Percentiles rank a stretch among this genome's conserved stretches.
These are phyloP conservation scores for Caenorhabditis afra DNA, from an alignment of 2,888 invertebrate genomes.

Conservation along the genomic window DNA sequence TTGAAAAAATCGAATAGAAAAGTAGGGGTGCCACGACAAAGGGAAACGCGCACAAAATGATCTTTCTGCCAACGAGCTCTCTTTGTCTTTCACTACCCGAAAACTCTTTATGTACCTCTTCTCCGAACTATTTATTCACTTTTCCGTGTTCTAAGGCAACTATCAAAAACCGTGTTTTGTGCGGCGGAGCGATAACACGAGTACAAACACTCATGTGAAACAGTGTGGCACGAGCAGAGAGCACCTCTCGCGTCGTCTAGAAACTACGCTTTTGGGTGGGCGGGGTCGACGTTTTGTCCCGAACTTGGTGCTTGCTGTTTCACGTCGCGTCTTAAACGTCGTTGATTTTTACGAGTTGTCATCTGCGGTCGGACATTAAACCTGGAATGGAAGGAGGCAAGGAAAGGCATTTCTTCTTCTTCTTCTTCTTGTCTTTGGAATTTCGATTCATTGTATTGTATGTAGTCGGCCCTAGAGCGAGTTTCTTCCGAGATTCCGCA, in stretches of 20 bases:
- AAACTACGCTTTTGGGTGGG: conserved; percentile 46
- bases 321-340: conserved; percentile 6
- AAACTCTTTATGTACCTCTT: conserved; percentile 39
- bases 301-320: background rate
- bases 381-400: no score
- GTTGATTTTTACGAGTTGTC: background rate
- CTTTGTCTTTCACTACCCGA: background rate
- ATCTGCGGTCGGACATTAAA: no score
- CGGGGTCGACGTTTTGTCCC: background rate
- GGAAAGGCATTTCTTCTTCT: no score
- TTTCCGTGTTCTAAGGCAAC: conserved; percentile 46
- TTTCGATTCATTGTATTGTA: no score
- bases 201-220: conserved; percentile 53
- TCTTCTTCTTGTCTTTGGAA: no score
- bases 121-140: conserved; percentile 49
- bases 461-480: no score
- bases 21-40: no score
- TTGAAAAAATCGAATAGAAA: background rate
- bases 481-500: no score
- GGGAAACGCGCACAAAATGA: conserved; percentile 22
- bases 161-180: conserved; percentile 58
- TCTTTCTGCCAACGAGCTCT: conserved; percentile 1
- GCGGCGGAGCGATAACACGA: conserved; percentile 32
- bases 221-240: conserved; percentile 26
- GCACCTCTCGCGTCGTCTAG: conserved; percentile 17